phyloP scores from a whole-genome alignment of 2,113 vertebrate genomes.

The Odontophorus gujanensis region DNA sequence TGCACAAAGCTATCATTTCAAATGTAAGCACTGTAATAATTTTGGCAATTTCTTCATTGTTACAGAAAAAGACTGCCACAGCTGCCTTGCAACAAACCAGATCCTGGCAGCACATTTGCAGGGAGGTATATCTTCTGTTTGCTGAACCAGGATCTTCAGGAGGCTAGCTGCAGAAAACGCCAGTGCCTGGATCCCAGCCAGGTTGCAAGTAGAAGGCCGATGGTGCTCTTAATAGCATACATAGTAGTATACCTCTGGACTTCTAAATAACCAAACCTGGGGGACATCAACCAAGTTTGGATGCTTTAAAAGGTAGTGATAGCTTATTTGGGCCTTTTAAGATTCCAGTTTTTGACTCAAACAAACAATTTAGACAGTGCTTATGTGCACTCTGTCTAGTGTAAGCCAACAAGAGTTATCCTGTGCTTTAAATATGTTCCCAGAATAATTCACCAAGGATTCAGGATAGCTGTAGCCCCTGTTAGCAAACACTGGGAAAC shows the following conservation, averaged over 20 bases:
- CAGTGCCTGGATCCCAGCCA: neutral
- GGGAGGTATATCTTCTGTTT: fast-evolving
- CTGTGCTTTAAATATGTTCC: neutral
- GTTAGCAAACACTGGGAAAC: neutral
- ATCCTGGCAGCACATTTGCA: neutral
- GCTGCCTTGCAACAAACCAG: neutral
- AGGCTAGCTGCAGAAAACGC: neutral
- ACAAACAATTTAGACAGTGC: neutral
- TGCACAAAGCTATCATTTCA: neutral
- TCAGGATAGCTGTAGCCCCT: neutral
- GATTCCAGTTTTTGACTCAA: neutral
- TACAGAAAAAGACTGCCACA: neutral
- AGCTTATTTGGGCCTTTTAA: too few relatives aligned
- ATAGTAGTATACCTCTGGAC: neutral
- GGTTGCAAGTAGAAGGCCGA: neutral
- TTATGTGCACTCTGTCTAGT: neutral
- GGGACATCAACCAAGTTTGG: neutral
- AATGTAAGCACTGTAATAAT: neutral
- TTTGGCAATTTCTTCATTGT: neutral
- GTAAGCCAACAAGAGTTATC: neutral
- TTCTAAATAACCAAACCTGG: neutral
- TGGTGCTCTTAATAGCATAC: neutral
- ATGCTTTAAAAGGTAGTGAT: neutral
- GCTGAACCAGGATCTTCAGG: neutral
- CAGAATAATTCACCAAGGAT: neutral